phyloP scores from a whole-genome alignment of 2,797 vertebrate genomes.

The Chlorospingus semifuscus region DNA sequence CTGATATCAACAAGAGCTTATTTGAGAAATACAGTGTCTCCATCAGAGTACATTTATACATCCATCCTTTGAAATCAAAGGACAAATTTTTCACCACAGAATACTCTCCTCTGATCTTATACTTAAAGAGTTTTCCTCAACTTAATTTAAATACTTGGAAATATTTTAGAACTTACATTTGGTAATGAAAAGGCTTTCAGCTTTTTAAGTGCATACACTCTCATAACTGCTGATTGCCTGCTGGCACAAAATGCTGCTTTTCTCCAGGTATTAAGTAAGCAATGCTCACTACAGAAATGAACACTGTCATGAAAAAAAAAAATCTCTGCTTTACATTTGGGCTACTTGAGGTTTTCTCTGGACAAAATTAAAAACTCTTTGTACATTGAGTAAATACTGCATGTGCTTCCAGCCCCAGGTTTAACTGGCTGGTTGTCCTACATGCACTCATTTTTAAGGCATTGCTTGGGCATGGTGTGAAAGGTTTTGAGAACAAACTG shows the following conservation, averaged over 20 bases:
- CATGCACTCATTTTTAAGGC: background rate
- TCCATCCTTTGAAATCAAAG: background rate
- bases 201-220: background rate
- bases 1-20: background rate
- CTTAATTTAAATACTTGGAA: background rate
- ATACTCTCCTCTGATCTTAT: background rate
- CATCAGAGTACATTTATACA: background rate
- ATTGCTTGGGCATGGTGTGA: background rate
- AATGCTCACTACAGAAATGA: background rate
- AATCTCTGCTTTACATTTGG: background rate
- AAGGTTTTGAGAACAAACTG: background rate
- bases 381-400: background rate
- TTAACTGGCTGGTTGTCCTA: background rate
- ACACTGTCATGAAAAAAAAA: background rate
- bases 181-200: background rate
- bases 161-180: background rate
- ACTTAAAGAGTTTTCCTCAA: background rate
- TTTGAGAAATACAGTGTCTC: background rate
- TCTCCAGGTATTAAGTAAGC: background rate
- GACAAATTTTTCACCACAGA: background rate
- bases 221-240: background rate
- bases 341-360: background rate
- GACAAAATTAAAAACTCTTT: background rate
- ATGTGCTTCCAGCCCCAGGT: fast-evolving
- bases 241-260: background rate